Conservation (phyloP, 2,888 invertebrate species). For the Cynaeus angustus region DNA sequence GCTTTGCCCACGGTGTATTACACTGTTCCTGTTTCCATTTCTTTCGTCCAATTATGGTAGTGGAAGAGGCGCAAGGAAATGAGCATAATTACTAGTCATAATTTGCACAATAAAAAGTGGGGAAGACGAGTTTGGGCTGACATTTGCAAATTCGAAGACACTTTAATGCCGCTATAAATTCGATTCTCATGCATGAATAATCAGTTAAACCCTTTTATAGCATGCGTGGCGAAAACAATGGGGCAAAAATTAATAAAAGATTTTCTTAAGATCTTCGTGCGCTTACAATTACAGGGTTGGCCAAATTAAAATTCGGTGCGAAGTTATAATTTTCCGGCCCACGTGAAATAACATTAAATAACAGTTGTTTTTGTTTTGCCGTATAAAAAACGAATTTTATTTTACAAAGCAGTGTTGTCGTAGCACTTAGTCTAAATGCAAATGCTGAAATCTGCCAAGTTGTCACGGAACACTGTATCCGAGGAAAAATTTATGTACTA, state of each 20-base stretch:
- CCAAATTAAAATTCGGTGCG: constrained; percentile 33
- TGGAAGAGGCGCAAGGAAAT: constrained; percentile 36
- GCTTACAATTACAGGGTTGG: constrained; percentile 38
- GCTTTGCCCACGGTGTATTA: constrained; percentile 39
- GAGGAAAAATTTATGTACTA: constrained; percentile 39
- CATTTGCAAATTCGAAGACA: constrained; percentile 23
- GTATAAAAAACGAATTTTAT: constrained; percentile 19
- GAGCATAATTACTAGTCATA: constrained; percentile 12
- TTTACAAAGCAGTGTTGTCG: constrained; percentile 15
- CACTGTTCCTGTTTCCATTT: constrained; percentile 38
- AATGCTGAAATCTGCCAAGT: constrained; percentile 30
- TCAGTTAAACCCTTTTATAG: constrained; percentile 29
- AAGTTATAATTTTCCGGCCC: constrained; percentile 37
- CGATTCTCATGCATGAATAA: constrained; percentile 39
- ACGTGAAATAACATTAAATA: constrained; percentile 25
- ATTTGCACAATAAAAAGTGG: neutral
- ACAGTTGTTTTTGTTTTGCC: constrained; percentile 23
- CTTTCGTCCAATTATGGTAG: constrained; percentile 36
- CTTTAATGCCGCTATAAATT: constrained; percentile 37
- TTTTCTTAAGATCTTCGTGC: constrained; percentile 22
- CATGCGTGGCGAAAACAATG: constrained; percentile 43
- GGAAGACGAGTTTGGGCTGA: neutral
- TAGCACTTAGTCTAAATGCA: constrained; percentile 35
- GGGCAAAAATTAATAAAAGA: constrained; percentile 41
- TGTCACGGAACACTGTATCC: constrained; percentile 32